Conservation (phyloP, 2,888 invertebrate genomes). For the Cephus runcator region DNA sequence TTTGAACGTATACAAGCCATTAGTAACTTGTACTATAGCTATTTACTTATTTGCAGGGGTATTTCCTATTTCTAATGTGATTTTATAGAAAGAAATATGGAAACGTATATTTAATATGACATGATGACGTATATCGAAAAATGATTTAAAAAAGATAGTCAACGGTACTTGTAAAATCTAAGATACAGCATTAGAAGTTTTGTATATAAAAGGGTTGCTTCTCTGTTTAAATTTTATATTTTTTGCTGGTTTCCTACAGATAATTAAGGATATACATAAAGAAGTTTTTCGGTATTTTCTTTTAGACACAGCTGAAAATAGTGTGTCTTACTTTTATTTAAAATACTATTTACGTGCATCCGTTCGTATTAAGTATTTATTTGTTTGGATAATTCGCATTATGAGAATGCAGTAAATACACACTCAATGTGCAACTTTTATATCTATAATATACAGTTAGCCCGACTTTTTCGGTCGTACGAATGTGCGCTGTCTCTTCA, state of each 20-base stretch:
- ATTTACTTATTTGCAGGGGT: background rate
- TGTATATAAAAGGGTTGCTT: background rate
- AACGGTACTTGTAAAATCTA: background rate
- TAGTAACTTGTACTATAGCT: background rate
- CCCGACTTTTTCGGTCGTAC: conserved; percentile 70
- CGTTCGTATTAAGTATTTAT: background rate
- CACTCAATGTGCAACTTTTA: background rate
- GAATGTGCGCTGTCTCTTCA: conserved; percentile 73
- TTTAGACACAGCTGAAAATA: background rate
- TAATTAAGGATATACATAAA: background rate
- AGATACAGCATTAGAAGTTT: background rate
- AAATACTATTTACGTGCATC: background rate
- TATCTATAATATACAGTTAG: conserved; percentile 32
- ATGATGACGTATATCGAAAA: background rate
- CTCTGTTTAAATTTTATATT: background rate
- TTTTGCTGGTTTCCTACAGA: background rate
- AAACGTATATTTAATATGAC: background rate
- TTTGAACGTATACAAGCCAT: background rate
- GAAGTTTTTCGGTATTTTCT: background rate
- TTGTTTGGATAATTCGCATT: background rate
- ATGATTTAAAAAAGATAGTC: background rate
- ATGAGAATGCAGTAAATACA: background rate
- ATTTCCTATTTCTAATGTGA: background rate
- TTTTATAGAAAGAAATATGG: background rate
- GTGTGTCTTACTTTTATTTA: background rate